A percentile compares a stretch with the other conserved stretches of the same genome.
Evolutionary conservation across 23 tunicate genomes (phyloP).

Genomic region (Styela clava): DNA sequence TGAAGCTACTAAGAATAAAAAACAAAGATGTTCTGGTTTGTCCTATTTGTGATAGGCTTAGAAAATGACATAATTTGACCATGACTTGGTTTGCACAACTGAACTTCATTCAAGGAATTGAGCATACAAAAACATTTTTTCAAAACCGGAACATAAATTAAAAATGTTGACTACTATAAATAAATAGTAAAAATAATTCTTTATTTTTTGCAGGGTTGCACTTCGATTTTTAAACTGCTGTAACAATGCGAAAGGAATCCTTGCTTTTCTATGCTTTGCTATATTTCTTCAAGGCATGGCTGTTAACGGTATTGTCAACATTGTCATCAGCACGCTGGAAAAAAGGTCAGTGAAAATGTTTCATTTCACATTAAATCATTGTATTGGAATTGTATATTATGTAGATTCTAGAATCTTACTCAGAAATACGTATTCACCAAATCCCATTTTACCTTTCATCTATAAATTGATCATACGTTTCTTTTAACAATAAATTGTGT

Average conservation of each 20-base stretch:
- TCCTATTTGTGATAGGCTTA: too few relatives aligned
- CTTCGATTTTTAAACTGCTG: slow-evolving; percentile 39
- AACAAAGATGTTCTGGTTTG: too few relatives aligned
- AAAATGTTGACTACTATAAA: too few relatives aligned
- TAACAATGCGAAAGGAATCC: slow-evolving; percentile 52
- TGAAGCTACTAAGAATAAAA: too few relatives aligned
- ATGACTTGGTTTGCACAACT: too few relatives aligned
- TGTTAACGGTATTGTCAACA: slow-evolving; percentile 76
- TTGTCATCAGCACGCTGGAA: slow-evolving; percentile 56
- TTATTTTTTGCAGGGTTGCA: slow-evolving; percentile 5
- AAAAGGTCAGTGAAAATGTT: slow-evolving; percentile 39
- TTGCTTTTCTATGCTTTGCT: slow-evolving; percentile 40
- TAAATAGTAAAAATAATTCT: too few relatives aligned
- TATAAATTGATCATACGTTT: not conserved
- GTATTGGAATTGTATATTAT: not conserved
- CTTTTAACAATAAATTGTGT: not conserved
- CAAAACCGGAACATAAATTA: too few relatives aligned
- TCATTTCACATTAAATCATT: not conserved
- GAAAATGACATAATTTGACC: too few relatives aligned
- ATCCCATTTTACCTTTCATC: too few relatives aligned
- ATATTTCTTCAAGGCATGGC: slow-evolving; percentile 74
- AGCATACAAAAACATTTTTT: too few relatives aligned
- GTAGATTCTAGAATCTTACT: not conserved
- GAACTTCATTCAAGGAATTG: too few relatives aligned
- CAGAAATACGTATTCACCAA: too few relatives aligned